Percentiles rank a stretch among this genome's conserved stretches.
These are phyloP conservation scores for Thunnus albacares DNA, from an alignment of 2,797 vertebrate species.

Conservation along the genomic window DNA sequence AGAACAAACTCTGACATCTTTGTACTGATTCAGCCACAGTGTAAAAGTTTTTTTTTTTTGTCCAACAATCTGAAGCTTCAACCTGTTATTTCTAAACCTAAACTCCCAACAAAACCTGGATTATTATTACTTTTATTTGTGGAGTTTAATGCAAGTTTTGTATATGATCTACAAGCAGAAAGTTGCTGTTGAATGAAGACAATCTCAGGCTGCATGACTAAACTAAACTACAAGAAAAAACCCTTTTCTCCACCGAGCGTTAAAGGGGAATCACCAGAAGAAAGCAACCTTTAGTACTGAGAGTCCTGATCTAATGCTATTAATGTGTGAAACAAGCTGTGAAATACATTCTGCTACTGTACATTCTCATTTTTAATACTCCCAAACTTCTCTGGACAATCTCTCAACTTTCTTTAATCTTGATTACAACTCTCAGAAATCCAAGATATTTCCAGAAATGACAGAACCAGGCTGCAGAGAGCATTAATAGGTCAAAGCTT, in stretches of 20 bases:
- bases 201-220: too few relatives aligned
- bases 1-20: slow-evolving; percentile 7
- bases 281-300: too few relatives aligned
- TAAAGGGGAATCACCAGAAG: too few relatives aligned
- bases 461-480: not conserved
- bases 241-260: too few relatives aligned
- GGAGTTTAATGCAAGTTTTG: too few relatives aligned
- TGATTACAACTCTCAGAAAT: not conserved
- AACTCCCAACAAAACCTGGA: not conserved
- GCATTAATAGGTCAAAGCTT: not conserved
- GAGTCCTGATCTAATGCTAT: too few relatives aligned
- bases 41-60: not conserved
- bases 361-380: not conserved
- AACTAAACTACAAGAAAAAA: too few relatives aligned
- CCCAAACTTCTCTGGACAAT: not conserved
- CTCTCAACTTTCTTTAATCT: not conserved
- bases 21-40: not conserved
- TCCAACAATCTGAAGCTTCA: not conserved
- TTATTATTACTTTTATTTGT: too few relatives aligned
- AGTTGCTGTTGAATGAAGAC: too few relatives aligned
- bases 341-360: too few relatives aligned
- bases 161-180: too few relatives aligned
- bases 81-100: not conserved
- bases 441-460: not conserved
- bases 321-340: too few relatives aligned